phyloP scores from a whole-genome alignment of 2,888 invertebrate genomes.

The Maniola hyperantus region DNA sequence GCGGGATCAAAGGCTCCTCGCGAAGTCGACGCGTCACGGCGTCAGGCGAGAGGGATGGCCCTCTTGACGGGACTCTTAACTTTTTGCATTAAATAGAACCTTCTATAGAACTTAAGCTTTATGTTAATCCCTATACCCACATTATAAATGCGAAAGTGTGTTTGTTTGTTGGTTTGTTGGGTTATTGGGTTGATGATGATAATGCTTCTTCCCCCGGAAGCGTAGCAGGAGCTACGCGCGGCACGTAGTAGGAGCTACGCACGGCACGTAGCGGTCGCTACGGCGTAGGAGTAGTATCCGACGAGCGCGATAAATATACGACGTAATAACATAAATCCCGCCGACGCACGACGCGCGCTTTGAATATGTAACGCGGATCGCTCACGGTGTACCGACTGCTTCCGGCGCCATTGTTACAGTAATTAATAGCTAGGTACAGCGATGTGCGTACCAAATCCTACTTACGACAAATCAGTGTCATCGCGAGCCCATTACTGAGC shows the following conservation, averaged over 20 bases:
- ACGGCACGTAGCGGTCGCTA: neutral
- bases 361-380: neutral
- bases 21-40: neutral
- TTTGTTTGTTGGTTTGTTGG: too few relatives aligned
- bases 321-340: slow-evolving; percentile 5
- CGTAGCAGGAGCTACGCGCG: neutral
- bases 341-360: neutral
- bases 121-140: too few relatives aligned
- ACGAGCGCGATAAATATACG: slow-evolving; percentile 9
- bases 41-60: neutral
- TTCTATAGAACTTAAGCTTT: neutral
- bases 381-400: neutral
- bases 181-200: too few relatives aligned
- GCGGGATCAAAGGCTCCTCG: slow-evolving; percentile 13
- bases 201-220: too few relatives aligned
- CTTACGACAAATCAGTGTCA: too few relatives aligned
- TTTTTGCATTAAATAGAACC: too few relatives aligned
- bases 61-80: neutral
- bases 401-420: neutral
- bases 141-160: too few relatives aligned
- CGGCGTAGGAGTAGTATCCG: neutral
- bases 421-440: neutral
- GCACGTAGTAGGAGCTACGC: neutral
- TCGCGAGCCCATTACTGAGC: too few relatives aligned
- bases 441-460: too few relatives aligned